Base-by-base conservation (phyloP, 2,888 invertebrate genomes). In the Nemapogon koenigi region DNA sequence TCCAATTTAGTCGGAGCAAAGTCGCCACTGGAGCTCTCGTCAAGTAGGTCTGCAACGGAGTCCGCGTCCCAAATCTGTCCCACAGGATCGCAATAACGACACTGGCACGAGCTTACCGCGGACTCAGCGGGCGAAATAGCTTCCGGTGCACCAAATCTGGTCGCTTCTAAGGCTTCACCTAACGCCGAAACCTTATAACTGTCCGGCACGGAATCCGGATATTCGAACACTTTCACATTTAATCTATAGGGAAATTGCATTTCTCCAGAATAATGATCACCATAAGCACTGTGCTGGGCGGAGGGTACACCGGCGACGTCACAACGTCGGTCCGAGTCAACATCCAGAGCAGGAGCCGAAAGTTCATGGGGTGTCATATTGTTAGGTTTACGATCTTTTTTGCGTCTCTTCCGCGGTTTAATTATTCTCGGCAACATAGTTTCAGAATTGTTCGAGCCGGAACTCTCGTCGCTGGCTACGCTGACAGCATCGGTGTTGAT, bases 351-450 rank as follows among this genome's bases (percentile, higher is more conserved):
- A 44, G 55, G 55, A 41, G 66, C 51, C 40, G 69, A 55, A 56
- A 76, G 61, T 50, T 78, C 78, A 46, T 78, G 78, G 46, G 72
- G 60, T 50, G 59, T 59, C 39, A 80, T 78, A 50, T 76, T 82
- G 47, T 81, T 75, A 22, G 90, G 89, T 68, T 91, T 90, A 49
- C 91, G 82, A 61, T 93, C 93, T 69, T 93, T 94, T 85, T 93
- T 94, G 59, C 93, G 86, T 37, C 94, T 83, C 62, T 94, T 94
- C 35, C 94, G 80, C 4, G 93, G 93, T 64, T 94, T 94, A 53
- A 94, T 93, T 46, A 94, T 92, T 50, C 94, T 83, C 46, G 93
- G 93, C 56, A 93, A 72, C 70, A 89, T 89, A 46, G 88, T 89
- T 58, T 90, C 91, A 7, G 87, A 79, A 53, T 80, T 78, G 30